These are phyloP conservation scores for Raja brachyura DNA, from an alignment of 2,113 vertebrate genomes.

Conservation along the genomic window DNA sequence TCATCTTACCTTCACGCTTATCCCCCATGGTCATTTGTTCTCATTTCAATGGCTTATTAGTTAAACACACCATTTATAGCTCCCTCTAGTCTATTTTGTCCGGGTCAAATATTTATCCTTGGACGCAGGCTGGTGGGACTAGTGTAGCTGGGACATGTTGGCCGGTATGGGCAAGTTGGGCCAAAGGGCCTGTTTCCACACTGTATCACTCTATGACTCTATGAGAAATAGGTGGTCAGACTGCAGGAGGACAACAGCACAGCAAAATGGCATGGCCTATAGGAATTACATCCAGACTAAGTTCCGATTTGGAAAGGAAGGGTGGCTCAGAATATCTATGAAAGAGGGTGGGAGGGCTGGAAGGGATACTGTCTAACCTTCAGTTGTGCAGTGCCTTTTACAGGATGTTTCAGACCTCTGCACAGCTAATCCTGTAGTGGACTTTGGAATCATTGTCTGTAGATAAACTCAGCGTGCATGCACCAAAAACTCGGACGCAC, in stretches of 20 bases:
- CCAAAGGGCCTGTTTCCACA: no score
- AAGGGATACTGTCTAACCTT: not conserved
- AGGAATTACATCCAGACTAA: not conserved
- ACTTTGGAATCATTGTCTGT: not conserved
- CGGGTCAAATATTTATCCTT: not conserved
- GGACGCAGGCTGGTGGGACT: no score
- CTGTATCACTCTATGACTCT: no score
- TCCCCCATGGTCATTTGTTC: not conserved
- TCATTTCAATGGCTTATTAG: not conserved
- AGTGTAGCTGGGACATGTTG: no score
- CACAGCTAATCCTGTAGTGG: not conserved
- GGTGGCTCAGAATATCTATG: not conserved
- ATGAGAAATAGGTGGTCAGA: not conserved
- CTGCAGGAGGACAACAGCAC: not conserved
- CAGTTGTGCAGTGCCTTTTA: not conserved
- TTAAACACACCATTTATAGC: not conserved
- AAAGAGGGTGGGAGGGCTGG: no score
- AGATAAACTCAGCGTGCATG: not conserved
- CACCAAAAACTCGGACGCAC: not conserved
- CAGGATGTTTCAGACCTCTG: not conserved
- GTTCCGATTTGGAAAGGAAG: not conserved
- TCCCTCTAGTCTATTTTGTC: not conserved
- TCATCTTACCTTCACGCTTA: not conserved
- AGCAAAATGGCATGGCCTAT: no score
- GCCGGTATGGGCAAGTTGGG: no score